Conservation (phyloP, 2,888 invertebrate species). For the Mechanitis messenoides region DNA sequence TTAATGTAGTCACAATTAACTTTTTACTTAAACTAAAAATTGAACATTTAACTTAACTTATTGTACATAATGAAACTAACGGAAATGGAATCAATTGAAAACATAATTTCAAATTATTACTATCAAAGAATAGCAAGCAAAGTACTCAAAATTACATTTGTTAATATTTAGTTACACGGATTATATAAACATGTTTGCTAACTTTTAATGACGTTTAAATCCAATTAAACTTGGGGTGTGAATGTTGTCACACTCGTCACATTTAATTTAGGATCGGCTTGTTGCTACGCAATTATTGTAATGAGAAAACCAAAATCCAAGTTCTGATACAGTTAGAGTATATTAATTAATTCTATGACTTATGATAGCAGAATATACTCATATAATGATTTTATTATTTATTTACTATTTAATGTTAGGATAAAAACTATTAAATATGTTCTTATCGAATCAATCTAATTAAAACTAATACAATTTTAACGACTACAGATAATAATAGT, state of each 20-base stretch:
- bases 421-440: no score
- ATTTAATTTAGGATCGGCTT: conserved; percentile 9
- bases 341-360: background rate
- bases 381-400: no score
- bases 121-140: conserved; percentile 15
- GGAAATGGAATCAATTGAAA: no score
- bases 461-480: no score
- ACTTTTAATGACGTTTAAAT: conserved; percentile 19
- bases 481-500: no score
- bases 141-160: conserved; percentile 17
- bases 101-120: conserved; percentile 12
- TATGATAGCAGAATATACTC: no score
- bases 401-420: no score
- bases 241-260: conserved; percentile 14
- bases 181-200: conserved; percentile 7
- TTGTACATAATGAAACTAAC: no score
- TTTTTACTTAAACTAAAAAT: no score
- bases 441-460: no score
- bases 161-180: conserved; percentile 4
- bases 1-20: no score
- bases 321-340: background rate
- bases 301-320: background rate
- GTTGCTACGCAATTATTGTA: conserved; percentile 16
- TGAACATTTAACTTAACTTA: no score
- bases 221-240: conserved; percentile 18